Conservation (phyloP, 2,888 invertebrate genomes). For the Hyppa rectilinea region DNA sequence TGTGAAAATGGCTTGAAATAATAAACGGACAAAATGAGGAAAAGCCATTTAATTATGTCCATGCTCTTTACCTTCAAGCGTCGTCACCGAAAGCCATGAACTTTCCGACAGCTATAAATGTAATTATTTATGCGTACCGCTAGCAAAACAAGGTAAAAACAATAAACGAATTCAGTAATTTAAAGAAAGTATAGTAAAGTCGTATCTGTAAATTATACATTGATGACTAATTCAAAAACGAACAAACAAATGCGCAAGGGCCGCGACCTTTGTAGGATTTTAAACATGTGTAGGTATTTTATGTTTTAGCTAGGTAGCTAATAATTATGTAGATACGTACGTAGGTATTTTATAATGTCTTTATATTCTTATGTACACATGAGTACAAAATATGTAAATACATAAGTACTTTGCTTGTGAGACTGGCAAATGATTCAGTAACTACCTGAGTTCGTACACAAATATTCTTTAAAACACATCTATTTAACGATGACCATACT, state of each 20-base stretch:
- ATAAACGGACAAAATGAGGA: constrained; percentile 1
- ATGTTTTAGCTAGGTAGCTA: no score
- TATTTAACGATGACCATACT: not conserved
- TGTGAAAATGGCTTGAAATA: not conserved
- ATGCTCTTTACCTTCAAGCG: constrained; percentile 29
- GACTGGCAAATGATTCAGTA: not conserved
- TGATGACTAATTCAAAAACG: not conserved
- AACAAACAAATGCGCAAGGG: no score
- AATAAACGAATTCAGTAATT: not conserved
- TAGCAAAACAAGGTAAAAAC: not conserved
- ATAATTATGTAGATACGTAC: no score
- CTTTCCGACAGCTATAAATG: constrained; percentile 31
- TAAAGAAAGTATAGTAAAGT: not conserved
- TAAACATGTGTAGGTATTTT: no score
- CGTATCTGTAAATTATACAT: not conserved
- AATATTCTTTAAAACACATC: not conserved
- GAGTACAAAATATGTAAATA: not conserved
- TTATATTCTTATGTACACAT: no score
- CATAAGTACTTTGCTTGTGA: no score
- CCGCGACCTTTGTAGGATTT: not conserved
- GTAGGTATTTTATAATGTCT: no score
- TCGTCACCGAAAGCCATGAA: constrained; percentile 12
- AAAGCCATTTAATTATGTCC: constrained; percentile 13
- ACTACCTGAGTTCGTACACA: not conserved
- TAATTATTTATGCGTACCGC: constrained; percentile 13